Conservation (phyloP, 2,797 vertebrate species). For the Botia kubotai region DNA sequence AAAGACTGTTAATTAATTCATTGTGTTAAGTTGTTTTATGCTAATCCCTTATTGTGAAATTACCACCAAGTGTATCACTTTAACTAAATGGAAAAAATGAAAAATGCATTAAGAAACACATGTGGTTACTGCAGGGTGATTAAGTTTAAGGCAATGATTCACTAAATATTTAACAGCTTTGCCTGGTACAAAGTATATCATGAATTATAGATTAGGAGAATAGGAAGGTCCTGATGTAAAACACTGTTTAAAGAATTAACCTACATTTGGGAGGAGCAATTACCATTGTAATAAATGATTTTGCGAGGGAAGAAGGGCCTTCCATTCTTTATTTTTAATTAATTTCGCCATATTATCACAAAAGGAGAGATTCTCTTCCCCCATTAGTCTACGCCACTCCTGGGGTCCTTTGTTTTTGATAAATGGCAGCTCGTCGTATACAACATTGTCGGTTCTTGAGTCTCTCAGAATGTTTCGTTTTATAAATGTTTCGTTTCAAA, state of each 20-base stretch:
- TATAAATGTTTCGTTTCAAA: slow-evolving; percentile 28
- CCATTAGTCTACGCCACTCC: slow-evolving; percentile 81
- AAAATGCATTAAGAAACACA: slow-evolving; percentile 70
- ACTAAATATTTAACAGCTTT: slow-evolving; percentile 90
- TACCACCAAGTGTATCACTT: slow-evolving; percentile 73
- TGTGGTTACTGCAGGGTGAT: slow-evolving; percentile 83
- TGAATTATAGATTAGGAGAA: slow-evolving; percentile 84
- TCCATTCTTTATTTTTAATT: slow-evolving; percentile 85
- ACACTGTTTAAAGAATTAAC: slow-evolving; percentile 86
- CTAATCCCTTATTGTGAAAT: slow-evolving; percentile 77
- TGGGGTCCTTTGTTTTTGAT: slow-evolving; percentile 78
- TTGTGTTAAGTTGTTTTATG: slow-evolving; percentile 77
- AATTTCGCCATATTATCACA: slow-evolving; percentile 80
- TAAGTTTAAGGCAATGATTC: slow-evolving; percentile 84
- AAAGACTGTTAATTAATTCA: slow-evolving; percentile 81
- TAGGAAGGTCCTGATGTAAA: slow-evolving; percentile 83
- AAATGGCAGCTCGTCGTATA: slow-evolving; percentile 68
- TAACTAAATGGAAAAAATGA: slow-evolving; percentile 68
- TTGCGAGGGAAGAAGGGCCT: slow-evolving; percentile 69
- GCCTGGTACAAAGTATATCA: slow-evolving; percentile 86
- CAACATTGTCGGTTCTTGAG: slow-evolving; percentile 32
- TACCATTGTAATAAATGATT: slow-evolving; percentile 84
- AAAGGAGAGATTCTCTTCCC: slow-evolving; percentile 66
- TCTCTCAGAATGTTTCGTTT: not conserved
- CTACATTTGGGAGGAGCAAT: slow-evolving; percentile 85